These are phyloP conservation scores for Ceryle rudis DNA, from an alignment of 2,797 vertebrate species.

Conservation along the genomic window DNA sequence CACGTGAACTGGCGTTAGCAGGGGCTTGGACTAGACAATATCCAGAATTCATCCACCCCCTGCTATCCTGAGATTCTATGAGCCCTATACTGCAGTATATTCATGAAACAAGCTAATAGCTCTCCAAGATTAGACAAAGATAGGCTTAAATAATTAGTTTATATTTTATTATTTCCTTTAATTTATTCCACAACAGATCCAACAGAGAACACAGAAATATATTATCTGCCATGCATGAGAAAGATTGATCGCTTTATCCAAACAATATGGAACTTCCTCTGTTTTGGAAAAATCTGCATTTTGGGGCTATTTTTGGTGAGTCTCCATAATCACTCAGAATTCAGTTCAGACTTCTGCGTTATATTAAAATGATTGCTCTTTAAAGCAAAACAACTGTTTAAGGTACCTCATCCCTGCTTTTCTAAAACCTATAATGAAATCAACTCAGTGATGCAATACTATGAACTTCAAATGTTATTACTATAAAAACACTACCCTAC, in stretches of 20 bases:
- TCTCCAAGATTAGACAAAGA: background rate
- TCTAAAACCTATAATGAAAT: background rate
- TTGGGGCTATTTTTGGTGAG: background rate
- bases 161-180: background rate
- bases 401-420: background rate
- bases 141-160: background rate
- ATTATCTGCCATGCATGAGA: background rate
- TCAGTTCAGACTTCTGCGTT: background rate
- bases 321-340: background rate
- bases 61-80: no score
- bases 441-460: fast-evolving
- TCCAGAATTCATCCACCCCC: no score
- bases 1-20: no score
- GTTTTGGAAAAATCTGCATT: background rate
- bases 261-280: background rate
- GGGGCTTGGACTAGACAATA: no score
- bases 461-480: background rate
- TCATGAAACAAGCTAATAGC: background rate
- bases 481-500: background rate
- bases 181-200: background rate
- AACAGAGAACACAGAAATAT: background rate
- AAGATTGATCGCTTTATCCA: background rate
- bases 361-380: background rate
- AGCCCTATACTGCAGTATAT: background rate
- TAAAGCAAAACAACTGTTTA: background rate